Evolutionary conservation across 2,797 vertebrate species (phyloP), one percentile per base, ranked within the genome.

Genomic region (Pseudocheirus occidentalis): DNA sequence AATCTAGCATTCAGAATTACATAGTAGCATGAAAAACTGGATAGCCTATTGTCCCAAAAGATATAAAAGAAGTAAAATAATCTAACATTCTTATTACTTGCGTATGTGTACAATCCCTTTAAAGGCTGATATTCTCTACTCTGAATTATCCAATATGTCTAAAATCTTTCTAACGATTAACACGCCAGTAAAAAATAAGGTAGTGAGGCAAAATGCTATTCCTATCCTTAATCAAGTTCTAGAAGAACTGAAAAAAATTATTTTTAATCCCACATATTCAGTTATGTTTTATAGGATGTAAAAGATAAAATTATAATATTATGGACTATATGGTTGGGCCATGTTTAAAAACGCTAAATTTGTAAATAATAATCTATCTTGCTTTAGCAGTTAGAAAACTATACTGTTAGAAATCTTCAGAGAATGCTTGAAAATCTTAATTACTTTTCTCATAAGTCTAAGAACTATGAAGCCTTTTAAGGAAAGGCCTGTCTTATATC

Each of bases 21-120:
- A 55, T 95, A 93, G 18, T 73, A 95, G 81, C 66, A 94, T 57
- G 94, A 97, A 97, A 96, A 94, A 54, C 95, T 58, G 56, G 50
- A 46, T 87, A 87, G 81, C 28, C 55, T 95, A 94, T 95, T 87
- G 58, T 92, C 55, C n/a, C 34, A 91, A 93, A 31, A 91, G 53
- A 54, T 94, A 95, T 40, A 87, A 90, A 90, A 95, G 58, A 58
- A 66, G 52, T 54, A 55, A 97, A 95, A 95, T 50, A 34, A 93
- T 55, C 62, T 96, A 50, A 46, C 10, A 87, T 27, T 87, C 40
- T 87, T 87, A 87, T 50, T 81, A 81, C 66, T 81, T 87, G 40
- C 40, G 40, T 81, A 46, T 10, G 18, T 81, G 9, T 81, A 46
- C 3, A 81, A 81, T 27, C 2, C 40, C 40, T 87, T 27, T 46